These are phyloP conservation scores for Drosophila pegasa DNA, from an alignment of 2,888 invertebrate genomes.

Conservation along the genomic window DNA sequence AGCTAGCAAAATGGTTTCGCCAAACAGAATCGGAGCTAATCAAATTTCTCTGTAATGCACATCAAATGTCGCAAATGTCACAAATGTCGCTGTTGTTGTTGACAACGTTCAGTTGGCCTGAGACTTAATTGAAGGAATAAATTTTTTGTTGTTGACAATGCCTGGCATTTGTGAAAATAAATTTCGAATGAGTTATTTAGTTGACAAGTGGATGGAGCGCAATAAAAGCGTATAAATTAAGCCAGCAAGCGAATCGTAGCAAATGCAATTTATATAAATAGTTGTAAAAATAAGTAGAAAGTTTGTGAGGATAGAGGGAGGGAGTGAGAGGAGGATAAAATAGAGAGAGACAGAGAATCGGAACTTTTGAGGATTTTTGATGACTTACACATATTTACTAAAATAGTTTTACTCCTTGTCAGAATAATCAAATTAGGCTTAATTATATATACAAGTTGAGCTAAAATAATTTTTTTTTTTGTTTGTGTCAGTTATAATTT, in stretches of 20 bases:
- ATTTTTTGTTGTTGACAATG: conserved; percentile 25
- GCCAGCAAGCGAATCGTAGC: not conserved
- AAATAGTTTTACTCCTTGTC: too few relatives aligned
- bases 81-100: conserved; percentile 17
- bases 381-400: too few relatives aligned
- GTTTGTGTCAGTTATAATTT: too few relatives aligned
- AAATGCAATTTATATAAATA: conserved; percentile 8
- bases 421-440: too few relatives aligned
- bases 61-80: conserved; percentile 25
- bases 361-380: too few relatives aligned
- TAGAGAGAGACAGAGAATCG: not conserved
- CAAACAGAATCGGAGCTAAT: conserved; percentile 36
- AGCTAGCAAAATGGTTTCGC: conserved; percentile 41
- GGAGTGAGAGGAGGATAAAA: not conserved
- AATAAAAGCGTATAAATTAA: conserved; percentile 4
- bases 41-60: conserved; percentile 34
- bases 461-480: too few relatives aligned
- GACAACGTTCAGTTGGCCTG: conserved; percentile 11
- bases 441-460: too few relatives aligned
- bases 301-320: not conserved
- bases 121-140: conserved; percentile 39
- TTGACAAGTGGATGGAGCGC: not conserved
- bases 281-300: not conserved
- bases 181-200: conserved; percentile 18
- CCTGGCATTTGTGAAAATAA: conserved; percentile 10